Conservation (phyloP, 2,797 vertebrate genomes). For the Pseudochirops cupreus region DNA sequence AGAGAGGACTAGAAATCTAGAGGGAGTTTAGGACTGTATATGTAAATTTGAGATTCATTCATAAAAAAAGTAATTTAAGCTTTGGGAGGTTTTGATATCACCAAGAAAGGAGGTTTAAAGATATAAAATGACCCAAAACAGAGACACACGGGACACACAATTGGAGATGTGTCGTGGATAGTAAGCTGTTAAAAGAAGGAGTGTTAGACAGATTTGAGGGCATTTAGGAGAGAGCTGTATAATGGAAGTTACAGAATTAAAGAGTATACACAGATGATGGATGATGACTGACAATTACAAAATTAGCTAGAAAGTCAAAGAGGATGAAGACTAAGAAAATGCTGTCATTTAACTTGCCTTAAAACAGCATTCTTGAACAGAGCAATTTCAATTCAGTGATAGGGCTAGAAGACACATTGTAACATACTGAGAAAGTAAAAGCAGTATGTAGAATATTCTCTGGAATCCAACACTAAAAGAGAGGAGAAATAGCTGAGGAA, state of each 20-base stretch:
- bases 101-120: neutral
- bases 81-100: neutral
- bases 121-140: neutral
- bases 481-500: neutral
- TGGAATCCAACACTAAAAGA: neutral
- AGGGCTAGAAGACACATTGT: neutral
- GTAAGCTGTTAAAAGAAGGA: neutral
- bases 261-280: neutral
- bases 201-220: neutral
- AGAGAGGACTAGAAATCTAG: neutral
- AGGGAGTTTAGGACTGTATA: neutral
- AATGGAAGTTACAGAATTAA: neutral
- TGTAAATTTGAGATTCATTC: neutral
- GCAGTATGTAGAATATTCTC: neutral
- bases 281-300: neutral
- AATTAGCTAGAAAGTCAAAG: neutral
- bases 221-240: neutral
- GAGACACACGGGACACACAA: neutral
- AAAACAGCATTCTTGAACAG: neutral
- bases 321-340: neutral
- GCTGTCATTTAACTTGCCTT: neutral
- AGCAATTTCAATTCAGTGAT: neutral
- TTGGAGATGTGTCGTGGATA: neutral
- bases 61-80: neutral
- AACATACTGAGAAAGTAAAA: neutral